phyloP scores from a whole-genome alignment of 2,888 invertebrate species.

The Caenorhabditis sinica region DNA sequence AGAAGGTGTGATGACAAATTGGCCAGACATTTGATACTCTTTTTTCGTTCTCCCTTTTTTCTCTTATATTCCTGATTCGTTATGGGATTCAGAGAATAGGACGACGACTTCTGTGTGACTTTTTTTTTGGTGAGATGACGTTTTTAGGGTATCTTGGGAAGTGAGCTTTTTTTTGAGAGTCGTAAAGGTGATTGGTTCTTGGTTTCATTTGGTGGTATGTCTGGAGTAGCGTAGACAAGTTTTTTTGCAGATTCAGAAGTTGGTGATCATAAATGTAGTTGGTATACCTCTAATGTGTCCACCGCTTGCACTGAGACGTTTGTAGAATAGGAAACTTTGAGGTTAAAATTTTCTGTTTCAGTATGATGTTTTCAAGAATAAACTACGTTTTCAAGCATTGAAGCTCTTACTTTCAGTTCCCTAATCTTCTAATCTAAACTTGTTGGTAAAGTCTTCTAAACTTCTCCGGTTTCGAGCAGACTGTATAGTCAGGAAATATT shows the following conservation, averaged over 20 bases:
- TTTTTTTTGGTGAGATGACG: constrained; percentile 3
- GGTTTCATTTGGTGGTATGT: neutral
- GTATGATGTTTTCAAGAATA: too few relatives aligned
- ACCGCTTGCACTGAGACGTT: too few relatives aligned
- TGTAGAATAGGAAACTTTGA: too few relatives aligned
- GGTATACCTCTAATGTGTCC: neutral
- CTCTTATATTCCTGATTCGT: neutral
- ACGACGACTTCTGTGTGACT: neutral
- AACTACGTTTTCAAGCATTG: too few relatives aligned
- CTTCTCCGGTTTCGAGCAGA: too few relatives aligned
- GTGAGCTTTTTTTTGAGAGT: neutral
- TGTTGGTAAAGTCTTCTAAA: too few relatives aligned
- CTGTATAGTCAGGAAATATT: too few relatives aligned
- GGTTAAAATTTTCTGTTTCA: too few relatives aligned
- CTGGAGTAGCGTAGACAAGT: neutral
- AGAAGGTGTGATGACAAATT: constrained; percentile 39
- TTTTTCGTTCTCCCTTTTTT: neutral
- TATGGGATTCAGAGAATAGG: constrained; percentile 14
- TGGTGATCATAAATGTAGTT: neutral
- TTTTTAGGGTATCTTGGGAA: too few relatives aligned
- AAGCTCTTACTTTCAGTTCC: too few relatives aligned
- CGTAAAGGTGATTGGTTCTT: neutral
- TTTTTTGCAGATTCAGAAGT: neutral
- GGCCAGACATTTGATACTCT: constrained; percentile 55
- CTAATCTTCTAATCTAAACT: too few relatives aligned